Percentiles rank a stretch among this genome's conserved stretches.
phyloP scores from a whole-genome alignment of 2,797 vertebrate species.

The Falco rusticolus region DNA sequence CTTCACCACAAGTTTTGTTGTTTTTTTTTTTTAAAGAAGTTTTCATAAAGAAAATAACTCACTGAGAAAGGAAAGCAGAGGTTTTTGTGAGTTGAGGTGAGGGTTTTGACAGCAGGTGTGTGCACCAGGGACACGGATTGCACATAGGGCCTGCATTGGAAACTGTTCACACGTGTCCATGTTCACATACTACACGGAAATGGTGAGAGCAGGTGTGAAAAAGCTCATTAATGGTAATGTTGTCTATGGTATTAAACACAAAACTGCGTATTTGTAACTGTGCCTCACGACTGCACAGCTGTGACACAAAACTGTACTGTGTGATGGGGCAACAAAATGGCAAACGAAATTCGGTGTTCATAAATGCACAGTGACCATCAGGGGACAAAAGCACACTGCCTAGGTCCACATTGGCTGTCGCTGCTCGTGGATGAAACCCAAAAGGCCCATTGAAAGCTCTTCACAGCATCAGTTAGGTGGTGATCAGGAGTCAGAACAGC shows the following conservation, averaged over 20 bases:
- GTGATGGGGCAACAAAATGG: background rate
- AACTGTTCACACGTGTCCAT: background rate
- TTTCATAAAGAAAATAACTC: background rate
- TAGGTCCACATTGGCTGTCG: accelerated
- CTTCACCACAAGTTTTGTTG: background rate
- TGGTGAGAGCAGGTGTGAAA: background rate
- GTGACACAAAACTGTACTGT: background rate
- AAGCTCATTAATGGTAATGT: background rate
- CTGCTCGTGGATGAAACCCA: background rate
- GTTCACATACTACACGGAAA: background rate
- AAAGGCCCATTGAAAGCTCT: background rate
- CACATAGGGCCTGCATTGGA: background rate
- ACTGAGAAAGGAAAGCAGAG: background rate
- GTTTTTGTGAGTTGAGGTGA: no score
- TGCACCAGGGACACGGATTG: accelerated
- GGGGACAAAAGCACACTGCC: background rate
- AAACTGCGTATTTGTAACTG: background rate
- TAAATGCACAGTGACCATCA: background rate
- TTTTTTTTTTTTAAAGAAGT: no score
- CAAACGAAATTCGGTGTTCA: accelerated
- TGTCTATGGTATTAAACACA: background rate
- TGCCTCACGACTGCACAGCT: background rate
- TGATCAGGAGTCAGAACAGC: background rate
- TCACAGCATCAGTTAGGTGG: background rate
- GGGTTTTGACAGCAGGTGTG: background rate